Evolutionary conservation across 2,888 invertebrate species (phyloP).

Genomic region (Aphrophora alni): DNA sequence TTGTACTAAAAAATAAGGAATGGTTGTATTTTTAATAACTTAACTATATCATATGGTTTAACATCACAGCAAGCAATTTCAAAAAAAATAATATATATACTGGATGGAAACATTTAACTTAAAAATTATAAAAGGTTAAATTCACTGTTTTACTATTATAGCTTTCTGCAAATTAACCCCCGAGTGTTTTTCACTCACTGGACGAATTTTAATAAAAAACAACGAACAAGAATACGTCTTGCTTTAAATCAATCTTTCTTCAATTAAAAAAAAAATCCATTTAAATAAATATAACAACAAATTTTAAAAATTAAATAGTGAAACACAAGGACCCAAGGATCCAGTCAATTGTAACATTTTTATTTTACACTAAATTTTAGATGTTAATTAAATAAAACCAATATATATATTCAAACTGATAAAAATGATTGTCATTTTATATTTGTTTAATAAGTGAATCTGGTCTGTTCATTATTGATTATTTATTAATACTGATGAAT

Average conservation of each 20-base stretch:
- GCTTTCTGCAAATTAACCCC: neutral
- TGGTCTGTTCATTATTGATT: no score
- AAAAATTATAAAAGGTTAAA: neutral
- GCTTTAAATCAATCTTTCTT: neutral
- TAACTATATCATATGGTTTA: neutral
- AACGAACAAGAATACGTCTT: neutral
- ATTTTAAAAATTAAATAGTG: no score
- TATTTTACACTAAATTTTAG: no score
- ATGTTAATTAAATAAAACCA: no score
- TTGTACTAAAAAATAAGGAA: neutral
- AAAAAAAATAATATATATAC: neutral
- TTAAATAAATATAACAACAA: no score
- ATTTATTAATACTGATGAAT: no score
- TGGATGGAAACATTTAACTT: neutral
- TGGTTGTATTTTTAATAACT: neutral
- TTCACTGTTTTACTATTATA: neutral
- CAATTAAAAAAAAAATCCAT: no score
- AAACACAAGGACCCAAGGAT: no score
- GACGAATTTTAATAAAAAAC: neutral
- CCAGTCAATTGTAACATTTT: no score
- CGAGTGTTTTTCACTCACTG: neutral
- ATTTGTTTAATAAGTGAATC: no score
- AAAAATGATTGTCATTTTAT: no score
- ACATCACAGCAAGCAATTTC: neutral
- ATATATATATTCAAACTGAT: no score